Base-by-base conservation (phyloP, 2,113 vertebrate species). In the Malurus cyaneus region DNA sequence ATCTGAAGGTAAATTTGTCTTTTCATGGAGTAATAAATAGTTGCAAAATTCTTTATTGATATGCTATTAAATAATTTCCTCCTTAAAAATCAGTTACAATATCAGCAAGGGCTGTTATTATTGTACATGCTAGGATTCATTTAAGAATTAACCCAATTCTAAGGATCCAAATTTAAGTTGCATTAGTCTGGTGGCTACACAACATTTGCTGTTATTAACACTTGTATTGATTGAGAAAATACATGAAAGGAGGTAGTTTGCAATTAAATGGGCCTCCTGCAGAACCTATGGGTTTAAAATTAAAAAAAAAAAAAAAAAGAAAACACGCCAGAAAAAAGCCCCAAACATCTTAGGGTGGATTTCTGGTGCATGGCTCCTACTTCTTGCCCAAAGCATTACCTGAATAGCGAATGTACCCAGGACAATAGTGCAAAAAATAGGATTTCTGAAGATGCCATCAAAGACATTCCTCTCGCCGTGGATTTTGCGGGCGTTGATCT, bases 381-480 rank as follows among this genome's bases (percentile, higher is more conserved):
- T 52, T 47, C 41, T 10, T 65, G 74, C 53, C 49, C n/a, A 61
- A 39, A 62, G 26, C 26, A 26, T 93, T 98, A 99, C 99, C 99
- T 99, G 99, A 91, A 99, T 97, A 76, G 96, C 98, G 24, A 99
- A 99, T 17, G 99, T 99, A 56, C 99, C 99, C 91, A 99, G 96
- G 74, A 99, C 99, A 84, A 99, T 99, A 70, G 98, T 98, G 97
- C 99, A 99, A 97, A 99, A 99, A 92, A 99, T 99, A 61, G 99
- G 99, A 80, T 99, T 99, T 94, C 98, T 98, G 97, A 99, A 99
- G 97, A 99, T 99, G 77, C 99, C 99, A 1, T 99, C 99, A 18
- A 99, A 99, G 89, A 99, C 99, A 5, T 99, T 99, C 91, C 99
- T 98, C 97, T 99, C 99, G 2, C 99, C 99, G 1, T 99, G 99